Evolutionary conservation across 2,113 vertebrate genomes (phyloP).

Genomic region (Toxotes jaculatrix): DNA sequence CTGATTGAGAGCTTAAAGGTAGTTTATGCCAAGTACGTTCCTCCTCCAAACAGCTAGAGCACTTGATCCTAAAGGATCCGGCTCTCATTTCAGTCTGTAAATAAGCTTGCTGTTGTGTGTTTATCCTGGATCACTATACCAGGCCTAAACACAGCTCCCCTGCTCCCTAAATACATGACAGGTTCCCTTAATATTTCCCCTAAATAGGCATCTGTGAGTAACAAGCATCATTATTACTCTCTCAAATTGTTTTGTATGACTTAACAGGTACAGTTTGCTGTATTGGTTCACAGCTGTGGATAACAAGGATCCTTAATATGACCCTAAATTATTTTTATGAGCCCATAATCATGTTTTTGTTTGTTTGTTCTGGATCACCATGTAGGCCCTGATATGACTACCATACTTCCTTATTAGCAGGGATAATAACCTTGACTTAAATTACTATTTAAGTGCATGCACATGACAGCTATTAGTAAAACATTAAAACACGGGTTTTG

Average conservation of each 20-base stretch:
- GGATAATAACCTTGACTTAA: constrained; percentile 45
- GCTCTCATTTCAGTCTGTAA: constrained; percentile 74
- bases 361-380: constrained; percentile 45
- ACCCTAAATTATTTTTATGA: constrained; percentile 55
- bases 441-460: constrained; percentile 29
- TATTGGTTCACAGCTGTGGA: constrained; percentile 14
- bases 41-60: constrained; percentile 68
- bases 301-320: constrained; percentile 46
- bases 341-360: constrained; percentile 46
- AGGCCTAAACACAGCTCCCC: constrained; percentile 30
- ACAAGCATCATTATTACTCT: constrained; percentile 35
- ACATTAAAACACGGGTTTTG: constrained; percentile 17
- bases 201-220: constrained; percentile 34
- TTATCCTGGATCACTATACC: constrained; percentile 52
- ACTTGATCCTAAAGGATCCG: constrained; percentile 71
- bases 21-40: constrained; percentile 68
- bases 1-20: constrained; percentile 73
- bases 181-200: constrained; percentile 31
- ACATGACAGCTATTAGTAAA: constrained; percentile 50
- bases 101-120: constrained; percentile 69
- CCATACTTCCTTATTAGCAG: constrained; percentile 45
- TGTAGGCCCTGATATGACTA: constrained; percentile 34
- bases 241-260: constrained; percentile 13
- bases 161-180: constrained; percentile 41
- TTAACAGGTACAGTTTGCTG: constrained; percentile 18